Conservation (phyloP, 2,888 invertebrate genomes). For the Mimachlamys varia region DNA sequence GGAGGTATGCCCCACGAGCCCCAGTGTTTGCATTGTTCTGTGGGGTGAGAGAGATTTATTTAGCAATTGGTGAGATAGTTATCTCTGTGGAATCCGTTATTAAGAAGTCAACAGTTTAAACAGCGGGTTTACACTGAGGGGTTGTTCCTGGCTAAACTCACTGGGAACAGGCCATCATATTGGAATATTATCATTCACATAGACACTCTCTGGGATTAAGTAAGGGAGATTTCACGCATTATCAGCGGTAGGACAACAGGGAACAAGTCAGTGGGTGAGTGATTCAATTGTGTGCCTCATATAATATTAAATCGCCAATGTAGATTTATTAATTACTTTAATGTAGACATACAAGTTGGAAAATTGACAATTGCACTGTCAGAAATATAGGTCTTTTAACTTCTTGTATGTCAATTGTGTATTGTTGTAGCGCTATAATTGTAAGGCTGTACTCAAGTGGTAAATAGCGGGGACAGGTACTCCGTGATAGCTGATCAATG, state of each 20-base stretch:
- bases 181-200: conserved; percentile 9
- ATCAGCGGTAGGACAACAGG: not conserved
- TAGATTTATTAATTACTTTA: conserved; percentile 34
- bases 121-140: not conserved
- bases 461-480: conserved; percentile 31
- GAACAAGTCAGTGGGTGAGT: conserved; percentile 31
- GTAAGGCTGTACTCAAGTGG: not conserved
- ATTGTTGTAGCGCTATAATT: conserved; percentile 7
- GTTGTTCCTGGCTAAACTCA: conserved; percentile 34
- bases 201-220: conserved; percentile 32
- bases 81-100: conserved; percentile 27
- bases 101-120: conserved; percentile 36
- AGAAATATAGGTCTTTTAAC: conserved; percentile 15
- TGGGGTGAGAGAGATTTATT: conserved; percentile 36
- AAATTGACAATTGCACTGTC: conserved; percentile 30
- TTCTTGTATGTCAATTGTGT: conserved; percentile 26
- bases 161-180: not conserved
- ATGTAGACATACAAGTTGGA: conserved; percentile 31
- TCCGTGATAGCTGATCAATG: not conserved
- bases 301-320: conserved; percentile 31
- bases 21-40: conserved; percentile 26
- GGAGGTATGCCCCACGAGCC: conserved; percentile 27
- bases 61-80: conserved; percentile 31
- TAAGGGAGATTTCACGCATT: conserved; percentile 17
- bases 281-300: conserved; percentile 1